Base-by-base conservation (phyloP, 30 jellyfish, hydroid and myxozoan genomes). In the Clytia hemisphaerica region DNA sequence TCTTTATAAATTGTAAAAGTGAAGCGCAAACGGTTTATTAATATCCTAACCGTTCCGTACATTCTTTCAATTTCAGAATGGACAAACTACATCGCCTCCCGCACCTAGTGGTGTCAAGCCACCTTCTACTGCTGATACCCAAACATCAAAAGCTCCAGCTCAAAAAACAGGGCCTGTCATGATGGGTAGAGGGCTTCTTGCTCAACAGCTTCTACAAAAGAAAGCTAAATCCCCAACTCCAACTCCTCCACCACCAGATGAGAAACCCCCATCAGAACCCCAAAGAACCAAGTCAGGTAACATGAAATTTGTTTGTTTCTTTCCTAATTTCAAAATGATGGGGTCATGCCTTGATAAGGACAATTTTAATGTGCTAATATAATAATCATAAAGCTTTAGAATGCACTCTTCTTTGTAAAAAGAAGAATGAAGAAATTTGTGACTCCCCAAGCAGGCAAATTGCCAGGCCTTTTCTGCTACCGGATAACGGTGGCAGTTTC, bases 61-160 rank as follows among this genome's bases (percentile, higher is more conserved):
- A n/a, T 48, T 48, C 24, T 21, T 58, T 58, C 6, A 21, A 21
- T 9, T 58, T 58, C 75, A 22, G 84, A 59, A 40, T 78, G 79
- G 48, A 47, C 77, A 64, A 34, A 62, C 75, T 34, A 59, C 58
- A 36, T 33, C 72, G 4, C 80, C 79, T n/a, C 58, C 93, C 35
- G 26, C 72, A 7, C 80, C 79, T n/a, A 54, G 84, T 34, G 26
- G 34, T 40, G 28, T 40, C 22, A 46, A 31, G 28, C 73, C 54
- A 16, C 58, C 77, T 2, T 9, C 55, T 21, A 21, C 0, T 2
- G 6, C 54, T 21, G 16, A 9, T 19, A 10, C n/a, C 26, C 21
- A 48, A 3, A 9, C 9, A 48, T 2, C 9, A 3, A 9, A 18
- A 32, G 3, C 4, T 48, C 32, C 27, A 9, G 3, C 9, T 19